Evolutionary conservation across 1,140 invertebrate species (phyloP).

Genomic region (Bombyx mandarina): DNA sequence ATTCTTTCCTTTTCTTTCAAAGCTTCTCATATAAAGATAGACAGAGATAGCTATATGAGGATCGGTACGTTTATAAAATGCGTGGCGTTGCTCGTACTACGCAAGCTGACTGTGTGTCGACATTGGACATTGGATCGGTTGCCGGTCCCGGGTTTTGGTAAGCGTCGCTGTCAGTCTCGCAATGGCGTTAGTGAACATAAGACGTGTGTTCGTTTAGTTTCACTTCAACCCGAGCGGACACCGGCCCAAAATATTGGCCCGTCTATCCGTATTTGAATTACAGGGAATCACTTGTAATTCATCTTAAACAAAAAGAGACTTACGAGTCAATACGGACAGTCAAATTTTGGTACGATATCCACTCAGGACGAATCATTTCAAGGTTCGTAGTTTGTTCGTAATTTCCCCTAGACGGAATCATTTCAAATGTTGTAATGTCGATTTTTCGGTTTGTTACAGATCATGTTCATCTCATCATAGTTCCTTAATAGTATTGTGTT

Average conservation of each 20-base stretch:
- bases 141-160: constrained; percentile 54
- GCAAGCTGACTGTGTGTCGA: constrained; percentile 69
- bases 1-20: constrained; percentile 36
- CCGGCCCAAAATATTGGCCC: constrained; percentile 72
- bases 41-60: constrained; percentile 36
- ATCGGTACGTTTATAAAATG: constrained; percentile 31
- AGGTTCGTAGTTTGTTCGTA: constrained; percentile 69
- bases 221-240: constrained; percentile 67
- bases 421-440: constrained; percentile 51
- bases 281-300: constrained; percentile 57
- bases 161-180: constrained; percentile 61
- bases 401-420: constrained; percentile 58
- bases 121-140: constrained; percentile 67
- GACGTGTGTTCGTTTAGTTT: constrained; percentile 67
- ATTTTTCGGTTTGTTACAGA: constrained; percentile 55
- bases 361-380: constrained; percentile 68
- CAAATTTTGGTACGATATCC: constrained; percentile 72
- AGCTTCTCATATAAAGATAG: constrained; percentile 12
- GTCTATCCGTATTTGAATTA: constrained; percentile 66
- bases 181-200: constrained; percentile 64
- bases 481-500: constrained; percentile 63
- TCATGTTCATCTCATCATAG: constrained; percentile 69
- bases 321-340: constrained; percentile 59
- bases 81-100: constrained; percentile 66
- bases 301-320: constrained; percentile 32